Evolutionary conservation across 2,797 vertebrate species (phyloP), one percentile per base, ranked within the genome.

Genomic region (Acanthopagrus latus): DNA sequence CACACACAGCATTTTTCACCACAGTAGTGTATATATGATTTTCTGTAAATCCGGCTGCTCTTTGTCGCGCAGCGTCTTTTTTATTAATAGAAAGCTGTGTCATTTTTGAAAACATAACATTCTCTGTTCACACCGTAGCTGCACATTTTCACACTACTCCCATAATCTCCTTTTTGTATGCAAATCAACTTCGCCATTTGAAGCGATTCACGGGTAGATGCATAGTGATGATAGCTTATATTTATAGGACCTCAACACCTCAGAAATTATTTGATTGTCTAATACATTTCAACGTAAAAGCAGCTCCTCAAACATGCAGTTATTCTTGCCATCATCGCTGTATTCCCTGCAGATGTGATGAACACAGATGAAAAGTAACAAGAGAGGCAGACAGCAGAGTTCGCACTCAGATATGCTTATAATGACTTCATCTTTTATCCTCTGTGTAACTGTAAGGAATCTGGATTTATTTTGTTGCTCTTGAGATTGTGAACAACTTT

Each of bases 381-480:
- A 64, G 56, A 2, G 11, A 75, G 71, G 74, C 71, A 80, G 60
- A 82, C 38, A 13, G 57, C 67, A 0, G n/a, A 58, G 59, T 71
- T 86, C 75, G 74, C 78, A 74, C 75, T 60, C 23, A 16, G 47
- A 52, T 54, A 3, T 47, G 63, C 44, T 41, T 66, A 20, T 63
- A 51, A 67, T 88, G 7, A 75, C 82, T 74, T 75, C 0, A 47
- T 51, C 73, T 72, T 48, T 17, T 51, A 56, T 43, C 20, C 79
- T 8, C 16, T 1, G 10, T 46, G 57, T 33, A 43, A 20, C 54
- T 73, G 69, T 75, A 46, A 80, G 76, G 51, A n/a, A 41, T 71
- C 27, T 18, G 14, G 13, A 17, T 76, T 6, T 27, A 44, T 62
- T 48, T 13, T 10, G 12, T 46, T 21, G 21, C 11, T 44, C 7